Conservation (phyloP, 1,140 invertebrate genomes). For the Carcinoscorpius rotundicauda region DNA sequence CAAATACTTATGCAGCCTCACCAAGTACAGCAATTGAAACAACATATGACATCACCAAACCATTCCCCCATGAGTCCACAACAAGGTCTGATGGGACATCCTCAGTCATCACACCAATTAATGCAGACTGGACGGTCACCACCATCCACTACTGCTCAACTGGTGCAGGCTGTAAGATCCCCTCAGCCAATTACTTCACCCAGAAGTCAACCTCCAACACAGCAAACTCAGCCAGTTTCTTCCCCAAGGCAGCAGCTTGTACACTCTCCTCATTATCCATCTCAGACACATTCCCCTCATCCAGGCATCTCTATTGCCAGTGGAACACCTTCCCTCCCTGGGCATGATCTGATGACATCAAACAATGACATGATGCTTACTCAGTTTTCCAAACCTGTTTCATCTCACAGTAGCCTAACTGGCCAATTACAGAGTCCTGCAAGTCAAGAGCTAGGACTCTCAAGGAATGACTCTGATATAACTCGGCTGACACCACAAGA, state of each 20-base stretch:
- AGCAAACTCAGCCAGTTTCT: conserved; percentile 34
- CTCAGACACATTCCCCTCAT: conserved; percentile 25
- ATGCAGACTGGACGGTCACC: conserved; percentile 35
- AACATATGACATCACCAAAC: conserved; percentile 16
- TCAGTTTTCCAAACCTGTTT: conserved; percentile 17
- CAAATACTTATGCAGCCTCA: conserved; percentile 15
- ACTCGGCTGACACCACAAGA: conserved; percentile 64
- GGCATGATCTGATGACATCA: conserved; percentile 19
- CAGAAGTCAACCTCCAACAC: conserved; percentile 37
- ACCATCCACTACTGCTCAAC: not conserved
- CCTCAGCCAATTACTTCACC: conserved; percentile 66
- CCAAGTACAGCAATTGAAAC: conserved; percentile 12
- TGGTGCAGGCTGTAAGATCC: conserved; percentile 35
- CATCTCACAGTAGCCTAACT: conserved; percentile 19
- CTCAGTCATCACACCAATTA: conserved; percentile 48
- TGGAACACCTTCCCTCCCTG: not conserved
- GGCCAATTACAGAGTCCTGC: conserved; percentile 20
- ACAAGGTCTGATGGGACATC: conserved; percentile 20
- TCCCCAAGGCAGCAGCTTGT: conserved; percentile 53
- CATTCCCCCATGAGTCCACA: conserved; percentile 21
- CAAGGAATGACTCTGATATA: conserved; percentile 15
- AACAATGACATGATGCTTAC: conserved; percentile 23
- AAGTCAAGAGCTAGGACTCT: conserved; percentile 19
- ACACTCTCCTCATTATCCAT: conserved; percentile 42
- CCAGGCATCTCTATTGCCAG: conserved; percentile 18